phyloP scores from a whole-genome alignment of 2,113 vertebrate genomes.

The Mugil cephalus region DNA sequence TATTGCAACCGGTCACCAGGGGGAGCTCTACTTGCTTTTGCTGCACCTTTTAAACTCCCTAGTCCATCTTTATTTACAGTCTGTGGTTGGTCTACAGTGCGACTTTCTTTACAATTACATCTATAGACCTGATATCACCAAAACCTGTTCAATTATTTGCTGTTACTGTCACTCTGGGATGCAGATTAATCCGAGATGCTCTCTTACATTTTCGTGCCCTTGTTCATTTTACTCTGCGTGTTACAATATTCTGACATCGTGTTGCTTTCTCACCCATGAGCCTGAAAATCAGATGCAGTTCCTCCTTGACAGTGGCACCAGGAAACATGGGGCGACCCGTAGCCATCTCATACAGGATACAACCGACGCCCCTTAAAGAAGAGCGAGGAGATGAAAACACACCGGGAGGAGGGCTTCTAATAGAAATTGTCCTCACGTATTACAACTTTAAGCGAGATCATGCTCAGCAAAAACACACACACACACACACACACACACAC shows the following conservation, averaged over 20 bases:
- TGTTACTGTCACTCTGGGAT: background rate
- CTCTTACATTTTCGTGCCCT: background rate
- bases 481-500: constrained; percentile 23
- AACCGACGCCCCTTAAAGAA: constrained; percentile 91
- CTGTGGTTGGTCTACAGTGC: too few species aligned
- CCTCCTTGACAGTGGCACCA: constrained; percentile 95
- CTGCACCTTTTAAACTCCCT: too few species aligned
- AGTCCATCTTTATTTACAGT: too few species aligned
- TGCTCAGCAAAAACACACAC: constrained; percentile 17
- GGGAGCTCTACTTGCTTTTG: too few species aligned
- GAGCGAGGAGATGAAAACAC: constrained; percentile 6
- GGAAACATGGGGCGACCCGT: constrained; percentile 96
- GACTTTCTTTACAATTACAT: too few species aligned
- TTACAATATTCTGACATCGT: too few species aligned
- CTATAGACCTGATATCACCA: too few species aligned
- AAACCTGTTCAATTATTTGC: too few species aligned
- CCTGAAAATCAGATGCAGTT: constrained; percentile 93
- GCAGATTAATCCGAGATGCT: background rate
- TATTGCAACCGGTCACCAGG: too few species aligned
- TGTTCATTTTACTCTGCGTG: background rate
- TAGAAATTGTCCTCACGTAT: background rate
- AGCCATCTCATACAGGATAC: constrained; percentile 95
- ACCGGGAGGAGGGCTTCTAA: background rate
- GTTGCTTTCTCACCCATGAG: constrained; percentile 79
- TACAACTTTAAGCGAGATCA: background rate